Conservation (phyloP, 30 jellyfish, hydroid and myxozoan species). For the Turritopsis rubra region DNA sequence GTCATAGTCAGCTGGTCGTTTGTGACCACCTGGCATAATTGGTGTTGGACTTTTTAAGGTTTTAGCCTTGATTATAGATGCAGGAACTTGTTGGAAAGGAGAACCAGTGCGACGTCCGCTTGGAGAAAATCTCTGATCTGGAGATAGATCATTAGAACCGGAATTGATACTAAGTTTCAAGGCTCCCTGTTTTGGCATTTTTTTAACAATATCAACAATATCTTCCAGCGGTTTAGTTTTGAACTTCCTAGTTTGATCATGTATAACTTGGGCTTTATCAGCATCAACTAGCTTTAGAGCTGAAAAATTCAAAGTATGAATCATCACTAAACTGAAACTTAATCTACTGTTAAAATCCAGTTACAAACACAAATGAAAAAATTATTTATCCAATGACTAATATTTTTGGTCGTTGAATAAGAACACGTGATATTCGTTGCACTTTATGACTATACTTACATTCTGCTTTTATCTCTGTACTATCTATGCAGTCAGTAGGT, state of each 20-base stretch:
- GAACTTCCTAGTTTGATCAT: slow-evolving; percentile 31
- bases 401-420: no score
- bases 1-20: slow-evolving; percentile 72
- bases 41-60: slow-evolving; percentile 62
- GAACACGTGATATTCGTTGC: neutral
- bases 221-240: slow-evolving; percentile 68
- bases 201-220: slow-evolving; percentile 64
- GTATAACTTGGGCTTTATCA: slow-evolving; percentile 62
- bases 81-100: slow-evolving; percentile 69
- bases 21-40: slow-evolving; percentile 53
- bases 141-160: slow-evolving; percentile 24
- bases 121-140: slow-evolving; percentile 33
- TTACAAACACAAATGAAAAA: neutral
- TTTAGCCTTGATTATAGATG: slow-evolving; percentile 62
- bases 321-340: no score
- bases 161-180: slow-evolving; percentile 17
- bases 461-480: slow-evolving; percentile 49
- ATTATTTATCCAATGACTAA: no score
- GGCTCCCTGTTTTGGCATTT: slow-evolving; percentile 58
- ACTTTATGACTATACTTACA: slow-evolving; percentile 27
- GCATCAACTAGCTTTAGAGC: slow-evolving; percentile 56
- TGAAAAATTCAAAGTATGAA: neutral
- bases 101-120: slow-evolving; percentile 60
- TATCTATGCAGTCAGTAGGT: slow-evolving; percentile 59
- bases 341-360: neutral